phyloP scores from a whole-genome alignment of 2,888 invertebrate species.

The Chaetogeoica ovagalla region DNA sequence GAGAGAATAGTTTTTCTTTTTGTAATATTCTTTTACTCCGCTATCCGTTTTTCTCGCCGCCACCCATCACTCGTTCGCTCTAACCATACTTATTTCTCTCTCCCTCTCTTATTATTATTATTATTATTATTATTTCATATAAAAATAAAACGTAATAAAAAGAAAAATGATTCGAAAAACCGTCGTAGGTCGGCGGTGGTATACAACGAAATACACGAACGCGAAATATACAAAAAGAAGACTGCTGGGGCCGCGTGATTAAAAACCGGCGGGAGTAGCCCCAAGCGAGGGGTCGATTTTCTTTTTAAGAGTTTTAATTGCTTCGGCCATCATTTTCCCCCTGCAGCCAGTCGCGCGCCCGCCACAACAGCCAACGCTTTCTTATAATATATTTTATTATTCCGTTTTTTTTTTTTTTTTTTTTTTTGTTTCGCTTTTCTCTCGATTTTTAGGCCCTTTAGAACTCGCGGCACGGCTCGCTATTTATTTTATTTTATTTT shows the following conservation, averaged over 20 bases:
- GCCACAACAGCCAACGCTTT: conserved; percentile 28
- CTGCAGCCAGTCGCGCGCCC: conserved; percentile 54
- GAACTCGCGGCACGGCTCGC: conserved; percentile 32
- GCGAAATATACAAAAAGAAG: conserved; percentile 42
- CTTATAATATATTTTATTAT: conserved; percentile 56
- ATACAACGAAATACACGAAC: conserved; percentile 51
- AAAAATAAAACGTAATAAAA: conserved; percentile 12
- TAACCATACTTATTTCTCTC: background rate
- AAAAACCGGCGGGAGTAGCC: conserved; percentile 53
- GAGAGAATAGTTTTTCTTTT: conserved; percentile 44
- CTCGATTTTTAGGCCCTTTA: conserved; percentile 51
- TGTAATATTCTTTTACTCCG: conserved; percentile 31
- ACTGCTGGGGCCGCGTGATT: conserved; percentile 55
- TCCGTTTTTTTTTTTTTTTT: too few relatives aligned
- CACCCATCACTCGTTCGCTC: background rate
- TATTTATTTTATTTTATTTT: background rate
- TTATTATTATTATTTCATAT: background rate
- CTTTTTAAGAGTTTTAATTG: conserved; percentile 59
- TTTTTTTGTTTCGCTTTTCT: conserved; percentile 45
- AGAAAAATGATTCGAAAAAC: conserved; percentile 51
- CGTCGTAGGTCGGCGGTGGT: conserved; percentile 17
- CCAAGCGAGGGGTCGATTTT: conserved; percentile 57
- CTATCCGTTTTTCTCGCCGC: too few relatives aligned
- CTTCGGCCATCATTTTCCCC: conserved; percentile 58
- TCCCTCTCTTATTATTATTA: background rate